These are phyloP conservation scores for Prionailurus viverrinus DNA, from an alignment of 2,113 vertebrate genomes.

Conservation along the genomic window DNA sequence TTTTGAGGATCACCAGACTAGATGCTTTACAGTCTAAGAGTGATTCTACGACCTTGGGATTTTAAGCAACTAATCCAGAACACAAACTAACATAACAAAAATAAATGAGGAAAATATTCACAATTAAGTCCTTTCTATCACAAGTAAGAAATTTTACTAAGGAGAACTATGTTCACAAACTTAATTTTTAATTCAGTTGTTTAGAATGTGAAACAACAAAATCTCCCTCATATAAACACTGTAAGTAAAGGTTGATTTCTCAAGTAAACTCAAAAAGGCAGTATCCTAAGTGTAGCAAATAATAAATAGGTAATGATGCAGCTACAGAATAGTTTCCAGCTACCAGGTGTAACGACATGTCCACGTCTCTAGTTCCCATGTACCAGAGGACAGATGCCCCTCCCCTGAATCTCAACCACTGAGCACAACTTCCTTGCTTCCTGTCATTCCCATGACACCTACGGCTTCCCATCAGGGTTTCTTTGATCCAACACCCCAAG, in stretches of 20 bases:
- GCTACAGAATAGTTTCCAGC: not conserved
- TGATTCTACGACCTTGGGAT: not conserved
- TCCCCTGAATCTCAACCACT: not conserved
- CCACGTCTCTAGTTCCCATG: not conserved
- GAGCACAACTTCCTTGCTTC: not conserved
- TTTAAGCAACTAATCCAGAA: conserved; percentile 22
- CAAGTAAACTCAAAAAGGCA: not conserved
- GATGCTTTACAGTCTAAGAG: not conserved
- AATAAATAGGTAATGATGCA: not conserved
- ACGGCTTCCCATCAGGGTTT: conserved; percentile 34
- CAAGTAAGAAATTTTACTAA: not conserved
- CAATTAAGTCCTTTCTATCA: conserved; percentile 10
- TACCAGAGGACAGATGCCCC: not conserved
- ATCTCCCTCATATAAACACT: not conserved
- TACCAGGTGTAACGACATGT: accelerated
- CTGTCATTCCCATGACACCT: not conserved
- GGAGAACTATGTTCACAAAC: not conserved
- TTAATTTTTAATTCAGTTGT: conserved; percentile 26
- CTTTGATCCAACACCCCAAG: not conserved
- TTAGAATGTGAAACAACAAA: conserved; percentile 16
- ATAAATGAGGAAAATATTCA: conserved; percentile 2
- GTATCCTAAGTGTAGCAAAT: not conserved
- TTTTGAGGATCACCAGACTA: conserved; percentile 18
- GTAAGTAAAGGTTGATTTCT: not conserved
- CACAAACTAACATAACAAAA: not conserved